These are phyloP conservation scores for Ichneumoninae sp. DNA, from an alignment of 2,888 invertebrate genomes.

Conservation along the genomic window DNA sequence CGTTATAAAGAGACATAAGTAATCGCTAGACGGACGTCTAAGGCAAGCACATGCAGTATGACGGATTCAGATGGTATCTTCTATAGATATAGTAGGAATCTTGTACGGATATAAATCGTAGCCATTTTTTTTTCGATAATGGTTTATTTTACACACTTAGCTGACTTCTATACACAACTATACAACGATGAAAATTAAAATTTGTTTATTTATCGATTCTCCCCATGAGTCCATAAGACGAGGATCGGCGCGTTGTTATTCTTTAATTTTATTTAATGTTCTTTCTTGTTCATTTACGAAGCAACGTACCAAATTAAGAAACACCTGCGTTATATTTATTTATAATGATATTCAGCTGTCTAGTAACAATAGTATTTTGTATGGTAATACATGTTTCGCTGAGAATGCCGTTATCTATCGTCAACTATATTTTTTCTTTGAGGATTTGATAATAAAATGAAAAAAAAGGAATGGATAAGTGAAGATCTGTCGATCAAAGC, in stretches of 20 bases:
- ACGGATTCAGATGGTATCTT: background rate
- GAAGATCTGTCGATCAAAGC: background rate
- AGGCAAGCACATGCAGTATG: background rate
- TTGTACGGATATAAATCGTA: background rate
- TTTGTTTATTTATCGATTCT: slow-evolving; percentile 61
- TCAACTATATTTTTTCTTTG: background rate
- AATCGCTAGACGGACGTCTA: slow-evolving; percentile 33
- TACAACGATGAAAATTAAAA: slow-evolving; percentile 83
- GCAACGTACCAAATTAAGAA: slow-evolving; percentile 36
- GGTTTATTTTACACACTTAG: slow-evolving; percentile 83
- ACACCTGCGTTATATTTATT: slow-evolving; percentile 8
- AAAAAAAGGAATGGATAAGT: background rate
- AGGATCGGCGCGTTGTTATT: slow-evolving; percentile 9
- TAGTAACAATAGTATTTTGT: slow-evolving; percentile 31
- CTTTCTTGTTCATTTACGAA: slow-evolving; percentile 23
- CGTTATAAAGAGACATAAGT: slow-evolving; percentile 59
- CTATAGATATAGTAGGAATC: slow-evolving; percentile 9
- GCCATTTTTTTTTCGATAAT: slow-evolving; percentile 75
- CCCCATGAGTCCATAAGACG: slow-evolving; percentile 28
- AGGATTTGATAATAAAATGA: background rate
- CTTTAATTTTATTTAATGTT: background rate
- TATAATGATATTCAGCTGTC: slow-evolving; percentile 21
- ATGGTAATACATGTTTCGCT: slow-evolving; percentile 5
- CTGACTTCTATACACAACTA: slow-evolving; percentile 83
- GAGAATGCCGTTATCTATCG: background rate